A percentile compares a stretch with the other conserved stretches of the same genome.
Evolutionary conservation across 2,113 vertebrate genomes (phyloP).

Genomic region (Cercopithecus mona): DNA sequence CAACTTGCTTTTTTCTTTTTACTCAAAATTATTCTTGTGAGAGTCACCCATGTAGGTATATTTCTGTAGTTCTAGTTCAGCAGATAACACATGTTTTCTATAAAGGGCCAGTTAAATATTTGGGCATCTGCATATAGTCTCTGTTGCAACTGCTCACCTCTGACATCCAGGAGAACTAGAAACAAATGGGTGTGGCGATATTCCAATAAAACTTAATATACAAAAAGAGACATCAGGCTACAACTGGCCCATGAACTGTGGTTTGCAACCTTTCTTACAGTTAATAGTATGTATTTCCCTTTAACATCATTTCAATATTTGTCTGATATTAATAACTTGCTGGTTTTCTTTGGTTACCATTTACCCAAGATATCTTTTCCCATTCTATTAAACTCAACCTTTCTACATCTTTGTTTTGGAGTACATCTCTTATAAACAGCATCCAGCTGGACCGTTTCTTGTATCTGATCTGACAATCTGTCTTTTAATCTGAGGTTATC

Average conservation of each 20-base stretch:
- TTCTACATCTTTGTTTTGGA: background rate
- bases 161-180: background rate
- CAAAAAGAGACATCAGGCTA: background rate
- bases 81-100: background rate
- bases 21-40: too few relatives aligned
- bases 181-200: background rate
- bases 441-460: background rate
- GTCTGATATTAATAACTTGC: background rate
- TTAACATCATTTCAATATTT: background rate
- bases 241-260: background rate
- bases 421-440: background rate
- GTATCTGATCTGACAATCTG: background rate
- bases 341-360: background rate
- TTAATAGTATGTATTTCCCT: background rate
- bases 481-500: background rate
- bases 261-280: too few relatives aligned
- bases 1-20: background rate
- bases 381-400: background rate
- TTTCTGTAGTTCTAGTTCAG: background rate
- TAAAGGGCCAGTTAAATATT: background rate
- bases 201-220: background rate
- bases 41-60: background rate
- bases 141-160: background rate
- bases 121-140: background rate
- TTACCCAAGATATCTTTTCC: background rate